These are phyloP conservation scores for Acromyrmex charruanus DNA, from an alignment of 1,140 invertebrate genomes.

Conservation along the genomic window DNA sequence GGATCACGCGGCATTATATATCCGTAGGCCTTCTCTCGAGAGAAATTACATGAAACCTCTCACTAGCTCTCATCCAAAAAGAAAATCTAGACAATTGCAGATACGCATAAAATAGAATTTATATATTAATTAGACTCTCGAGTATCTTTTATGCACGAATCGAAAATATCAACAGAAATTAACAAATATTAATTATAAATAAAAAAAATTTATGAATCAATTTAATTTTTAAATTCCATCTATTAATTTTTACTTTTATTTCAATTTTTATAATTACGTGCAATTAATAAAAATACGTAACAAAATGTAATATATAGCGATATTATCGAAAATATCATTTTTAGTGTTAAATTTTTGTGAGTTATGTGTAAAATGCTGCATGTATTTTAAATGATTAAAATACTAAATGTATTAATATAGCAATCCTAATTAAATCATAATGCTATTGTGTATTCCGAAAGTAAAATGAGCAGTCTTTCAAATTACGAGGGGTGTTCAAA, in stretches of 20 bases:
- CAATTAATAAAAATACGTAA: background rate
- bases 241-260: background rate
- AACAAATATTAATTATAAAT: background rate
- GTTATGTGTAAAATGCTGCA: background rate
- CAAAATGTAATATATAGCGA: background rate
- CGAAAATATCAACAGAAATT: background rate
- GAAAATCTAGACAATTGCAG: background rate
- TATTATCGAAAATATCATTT: background rate
- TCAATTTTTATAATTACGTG: background rate
- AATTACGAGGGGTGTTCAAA: no score
- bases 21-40: constrained; percentile 30
- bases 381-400: background rate
- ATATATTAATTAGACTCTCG: background rate
- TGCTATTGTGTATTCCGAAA: background rate
- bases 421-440: background rate
- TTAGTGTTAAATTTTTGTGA: background rate
- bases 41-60: constrained; percentile 33
- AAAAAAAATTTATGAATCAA: background rate
- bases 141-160: background rate
- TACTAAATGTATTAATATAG: background rate
- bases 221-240: background rate
- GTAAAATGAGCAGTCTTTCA: background rate
- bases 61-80: constrained; percentile 6
- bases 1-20: constrained; percentile 16
- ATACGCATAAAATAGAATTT: constrained; percentile 3